These are phyloP conservation scores for Dysmachus trigonus DNA, from an alignment of 2,888 invertebrate genomes.

Conservation along the genomic window DNA sequence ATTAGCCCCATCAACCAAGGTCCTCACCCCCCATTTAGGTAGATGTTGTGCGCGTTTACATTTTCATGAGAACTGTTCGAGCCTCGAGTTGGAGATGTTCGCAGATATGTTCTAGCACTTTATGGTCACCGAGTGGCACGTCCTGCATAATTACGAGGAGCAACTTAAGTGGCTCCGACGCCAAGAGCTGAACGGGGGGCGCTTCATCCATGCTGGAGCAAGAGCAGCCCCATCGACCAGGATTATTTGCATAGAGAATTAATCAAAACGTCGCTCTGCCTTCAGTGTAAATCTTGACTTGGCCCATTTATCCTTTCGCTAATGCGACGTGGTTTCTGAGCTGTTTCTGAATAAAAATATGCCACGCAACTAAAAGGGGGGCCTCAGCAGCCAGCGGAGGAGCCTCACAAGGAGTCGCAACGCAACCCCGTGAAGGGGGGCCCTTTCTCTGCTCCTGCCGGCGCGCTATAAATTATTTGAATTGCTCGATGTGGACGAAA, in stretches of 20 bases:
- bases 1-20: not conserved
- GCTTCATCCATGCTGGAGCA: not conserved
- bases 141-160: constrained; percentile 2
- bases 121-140: not conserved
- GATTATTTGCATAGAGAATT: constrained; percentile 13
- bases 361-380: not conserved
- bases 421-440: not conserved
- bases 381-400: not conserved
- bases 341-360: constrained; percentile 1
- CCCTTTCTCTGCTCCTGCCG: not conserved
- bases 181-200: not conserved
- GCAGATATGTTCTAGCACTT: not conserved
- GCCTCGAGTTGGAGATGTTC: not conserved
- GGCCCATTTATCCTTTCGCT: not conserved
- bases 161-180: not conserved
- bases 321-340: constrained; percentile 9
- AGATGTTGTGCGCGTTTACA: not conserved
- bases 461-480: not conserved
- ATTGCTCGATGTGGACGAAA: not conserved
- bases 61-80: not conserved
- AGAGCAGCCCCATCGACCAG: not conserved
- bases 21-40: not conserved
- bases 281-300: not conserved
- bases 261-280: not conserved
- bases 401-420: not conserved